Evolutionary conservation across 1,140 invertebrate genomes (phyloP).

Genomic region (Tyrophagus putrescentiae): DNA sequence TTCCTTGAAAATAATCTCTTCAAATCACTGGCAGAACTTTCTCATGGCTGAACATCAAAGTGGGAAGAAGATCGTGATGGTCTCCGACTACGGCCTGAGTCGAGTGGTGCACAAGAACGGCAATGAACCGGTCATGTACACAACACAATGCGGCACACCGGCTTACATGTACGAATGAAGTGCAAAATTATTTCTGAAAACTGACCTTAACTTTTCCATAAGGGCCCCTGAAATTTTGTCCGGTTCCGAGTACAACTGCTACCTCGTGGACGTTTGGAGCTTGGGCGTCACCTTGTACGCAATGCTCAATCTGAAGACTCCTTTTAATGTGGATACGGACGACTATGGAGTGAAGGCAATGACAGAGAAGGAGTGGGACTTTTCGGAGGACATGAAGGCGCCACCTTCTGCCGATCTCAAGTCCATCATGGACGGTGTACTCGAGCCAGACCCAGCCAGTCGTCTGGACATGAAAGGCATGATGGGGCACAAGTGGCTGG

Average conservation of each 20-base stretch:
- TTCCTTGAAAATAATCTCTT: too few relatives aligned
- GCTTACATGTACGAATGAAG: too few relatives aligned
- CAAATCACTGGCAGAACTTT: too few relatives aligned
- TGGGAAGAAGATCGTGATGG: background rate
- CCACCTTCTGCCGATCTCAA: conserved; percentile 48
- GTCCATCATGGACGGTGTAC: conserved; percentile 52
- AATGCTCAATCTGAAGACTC: conserved; percentile 30
- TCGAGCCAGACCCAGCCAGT: conserved; percentile 59
- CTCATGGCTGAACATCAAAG: conserved; percentile 7
- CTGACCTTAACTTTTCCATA: too few relatives aligned
- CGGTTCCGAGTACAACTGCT: conserved; percentile 39
- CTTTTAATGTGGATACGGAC: conserved; percentile 35
- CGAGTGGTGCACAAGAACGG: background rate
- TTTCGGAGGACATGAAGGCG: conserved; percentile 51
- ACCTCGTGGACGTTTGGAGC: conserved; percentile 27
- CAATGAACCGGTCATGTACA: conserved; percentile 4
- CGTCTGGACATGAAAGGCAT: conserved; percentile 48
- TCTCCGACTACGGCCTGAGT: conserved; percentile 10
- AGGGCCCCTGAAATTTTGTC: conserved; percentile 44
- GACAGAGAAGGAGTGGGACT: conserved; percentile 57
- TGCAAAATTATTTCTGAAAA: too few relatives aligned
- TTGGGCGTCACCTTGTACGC: conserved; percentile 29
- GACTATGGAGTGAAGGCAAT: conserved; percentile 35
- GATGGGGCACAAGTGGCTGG: conserved; percentile 16
- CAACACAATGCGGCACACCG: conserved; percentile 58